Conservation (phyloP, 2,888 invertebrate species). For the Bruchidius siliquastri region DNA sequence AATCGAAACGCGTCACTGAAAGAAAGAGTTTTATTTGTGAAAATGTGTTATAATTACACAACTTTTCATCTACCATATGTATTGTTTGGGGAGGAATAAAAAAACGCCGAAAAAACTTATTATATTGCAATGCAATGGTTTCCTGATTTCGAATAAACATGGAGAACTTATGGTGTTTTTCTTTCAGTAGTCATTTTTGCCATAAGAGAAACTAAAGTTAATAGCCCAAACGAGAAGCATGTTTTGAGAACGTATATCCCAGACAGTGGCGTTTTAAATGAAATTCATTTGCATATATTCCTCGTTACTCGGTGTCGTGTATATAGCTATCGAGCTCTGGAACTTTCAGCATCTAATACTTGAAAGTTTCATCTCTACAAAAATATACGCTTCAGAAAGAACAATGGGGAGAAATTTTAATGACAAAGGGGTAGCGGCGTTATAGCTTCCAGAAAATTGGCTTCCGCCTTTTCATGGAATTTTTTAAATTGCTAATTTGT, state of each 20-base stretch:
- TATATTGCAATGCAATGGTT: no score
- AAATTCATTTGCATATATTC: slow-evolving; percentile 45
- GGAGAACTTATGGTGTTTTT: neutral
- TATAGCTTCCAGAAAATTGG: neutral
- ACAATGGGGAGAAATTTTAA: neutral
- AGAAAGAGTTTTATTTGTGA: no score
- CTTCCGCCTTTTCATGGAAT: neutral
- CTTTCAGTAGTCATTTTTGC: neutral
- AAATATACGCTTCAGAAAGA: slow-evolving; percentile 1
- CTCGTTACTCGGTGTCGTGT: slow-evolving; percentile 42
- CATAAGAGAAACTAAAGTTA: neutral
- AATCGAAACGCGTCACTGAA: no score
- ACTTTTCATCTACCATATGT: no score
- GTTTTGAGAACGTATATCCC: slow-evolving; percentile 38
- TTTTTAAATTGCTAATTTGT: neutral
- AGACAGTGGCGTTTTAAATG: slow-evolving; percentile 43
- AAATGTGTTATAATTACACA: no score
- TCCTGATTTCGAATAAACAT: no score
- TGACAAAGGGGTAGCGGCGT: neutral
- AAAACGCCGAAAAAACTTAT: no score
- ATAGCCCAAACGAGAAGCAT: slow-evolving; percentile 11
- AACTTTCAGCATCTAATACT: slow-evolving; percentile 18
- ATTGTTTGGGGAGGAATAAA: no score
- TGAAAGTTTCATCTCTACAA: slow-evolving; percentile 4
- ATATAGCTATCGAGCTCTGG: slow-evolving; percentile 37